Conservation (phyloP, 2,797 vertebrate genomes). For the Coccyzus lansbergi region DNA sequence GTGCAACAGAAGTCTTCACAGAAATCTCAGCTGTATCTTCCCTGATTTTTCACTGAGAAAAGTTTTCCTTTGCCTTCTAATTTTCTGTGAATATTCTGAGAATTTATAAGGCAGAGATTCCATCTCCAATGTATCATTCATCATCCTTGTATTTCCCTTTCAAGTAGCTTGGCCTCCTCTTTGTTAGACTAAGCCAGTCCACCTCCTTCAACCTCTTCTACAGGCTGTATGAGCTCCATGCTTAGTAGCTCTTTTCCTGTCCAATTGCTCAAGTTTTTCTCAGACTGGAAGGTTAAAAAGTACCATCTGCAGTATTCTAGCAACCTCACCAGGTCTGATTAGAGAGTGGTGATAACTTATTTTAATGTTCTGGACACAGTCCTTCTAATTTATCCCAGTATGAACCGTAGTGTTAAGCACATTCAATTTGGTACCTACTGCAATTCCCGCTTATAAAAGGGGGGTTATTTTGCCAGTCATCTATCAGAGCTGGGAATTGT, state of each 20-base stretch:
- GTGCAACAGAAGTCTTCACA: not conserved
- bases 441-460: not conserved
- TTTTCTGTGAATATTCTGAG: not conserved
- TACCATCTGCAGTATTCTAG: not conserved
- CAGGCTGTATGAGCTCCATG: accelerated
- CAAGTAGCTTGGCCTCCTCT: not conserved
- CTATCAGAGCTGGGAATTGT: not conserved
- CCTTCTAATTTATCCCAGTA: not conserved
- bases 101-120: not conserved
- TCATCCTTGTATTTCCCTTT: not conserved
- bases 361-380: not conserved
- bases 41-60: not conserved
- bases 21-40: not conserved
- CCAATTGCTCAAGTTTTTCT: not conserved
- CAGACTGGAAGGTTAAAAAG: not conserved
- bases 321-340: not conserved
- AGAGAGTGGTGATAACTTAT: not conserved
- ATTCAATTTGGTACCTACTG: not conserved
- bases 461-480: not conserved
- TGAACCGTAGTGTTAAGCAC: not conserved
- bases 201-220: not conserved
- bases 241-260: not conserved
- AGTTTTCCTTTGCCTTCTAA: not conserved
- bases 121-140: not conserved
- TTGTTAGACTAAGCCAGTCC: not conserved